Base-by-base conservation (phyloP, 2,888 invertebrate genomes). In the Hyppa rectilinea region DNA sequence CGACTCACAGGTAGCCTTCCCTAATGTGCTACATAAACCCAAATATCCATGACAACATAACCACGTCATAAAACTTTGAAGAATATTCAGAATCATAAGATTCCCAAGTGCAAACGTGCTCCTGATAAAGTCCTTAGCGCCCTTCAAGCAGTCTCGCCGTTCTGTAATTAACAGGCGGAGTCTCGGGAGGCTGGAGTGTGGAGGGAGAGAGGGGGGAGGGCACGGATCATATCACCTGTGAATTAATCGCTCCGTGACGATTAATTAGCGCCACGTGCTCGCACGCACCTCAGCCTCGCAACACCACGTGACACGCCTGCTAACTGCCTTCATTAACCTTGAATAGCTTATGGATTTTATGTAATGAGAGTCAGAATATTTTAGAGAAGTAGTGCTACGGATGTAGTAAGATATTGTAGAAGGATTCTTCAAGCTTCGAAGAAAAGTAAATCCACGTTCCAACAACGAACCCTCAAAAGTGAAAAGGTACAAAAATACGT, bases 161-260 rank as follows among this genome's bases (percentile, higher is more conserved):
- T 87, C 87, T 87, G 90, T 92, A 93, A 95, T 94, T 93, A 94
- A 89, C 88, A 86, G 83, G 85, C 84, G 82, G 83, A 83, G 83
- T 80, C 76, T 79, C 79, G 84, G 71, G 79, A 71, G 81, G 75
- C 52, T 60, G 56, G 56, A 80, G 86, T 63, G 75, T 70, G 71
- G 70, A 38, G 53, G 17, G 49, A 52, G 50, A 55, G 63, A 65
- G 82, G 75, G 47, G 81, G 71, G 79, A 85, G 84, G 80, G 71
- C 87, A 87, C 90, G 93, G 92, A 93, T 95, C 94, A 95, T 95
- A 94, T 94, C 93, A 94, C 92, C 92, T 93, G 92, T 87, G 92
- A 94, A 94, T 94, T 95, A 95, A 95, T 95, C 91, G 94, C 87
- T 85, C 89, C 89, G 90, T 92, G 92, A 94, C 94, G 93, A 95